Percentiles rank a stretch among this genome's conserved stretches.
Evolutionary conservation across 1,140 invertebrate species (phyloP).

Genomic region (Hycleus phaleratus): DNA sequence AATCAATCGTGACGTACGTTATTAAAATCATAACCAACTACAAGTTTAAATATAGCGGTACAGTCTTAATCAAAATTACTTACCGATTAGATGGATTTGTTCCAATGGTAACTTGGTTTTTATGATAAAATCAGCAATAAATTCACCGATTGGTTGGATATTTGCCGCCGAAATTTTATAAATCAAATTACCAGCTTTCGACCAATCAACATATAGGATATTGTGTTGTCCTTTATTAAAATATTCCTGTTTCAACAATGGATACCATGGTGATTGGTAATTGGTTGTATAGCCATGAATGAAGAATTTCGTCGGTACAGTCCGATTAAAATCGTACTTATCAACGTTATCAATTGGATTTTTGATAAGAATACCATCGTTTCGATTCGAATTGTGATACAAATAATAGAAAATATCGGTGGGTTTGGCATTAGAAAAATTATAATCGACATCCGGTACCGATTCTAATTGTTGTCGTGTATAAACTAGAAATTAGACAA

Average conservation of each 20-base stretch:
- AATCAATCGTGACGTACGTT: too few species aligned
- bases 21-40: too few species aligned
- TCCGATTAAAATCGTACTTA: not conserved
- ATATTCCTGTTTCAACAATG: conserved; percentile 37
- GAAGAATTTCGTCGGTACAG: conserved; percentile 16
- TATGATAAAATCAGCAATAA: conserved; percentile 23
- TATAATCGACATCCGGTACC: too few species aligned
- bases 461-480: too few species aligned
- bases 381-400: too few species aligned
- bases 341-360: not conserved
- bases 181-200: conserved; percentile 15
- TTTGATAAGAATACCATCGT: too few species aligned
- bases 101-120: conserved; percentile 7
- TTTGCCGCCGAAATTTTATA: conserved; percentile 16
- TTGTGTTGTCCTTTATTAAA: conserved; percentile 50
- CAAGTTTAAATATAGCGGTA: too few species aligned
- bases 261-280: conserved; percentile 20
- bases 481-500: too few species aligned
- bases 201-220: conserved; percentile 52
- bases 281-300: conserved; percentile 26
- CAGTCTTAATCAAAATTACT: not conserved
- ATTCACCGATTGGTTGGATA: conserved; percentile 18
- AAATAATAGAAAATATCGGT: too few species aligned
- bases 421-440: too few species aligned
- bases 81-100: conserved; percentile 26